Conservation (phyloP, 2,113 vertebrate species). For the Gavialis gangeticus region DNA sequence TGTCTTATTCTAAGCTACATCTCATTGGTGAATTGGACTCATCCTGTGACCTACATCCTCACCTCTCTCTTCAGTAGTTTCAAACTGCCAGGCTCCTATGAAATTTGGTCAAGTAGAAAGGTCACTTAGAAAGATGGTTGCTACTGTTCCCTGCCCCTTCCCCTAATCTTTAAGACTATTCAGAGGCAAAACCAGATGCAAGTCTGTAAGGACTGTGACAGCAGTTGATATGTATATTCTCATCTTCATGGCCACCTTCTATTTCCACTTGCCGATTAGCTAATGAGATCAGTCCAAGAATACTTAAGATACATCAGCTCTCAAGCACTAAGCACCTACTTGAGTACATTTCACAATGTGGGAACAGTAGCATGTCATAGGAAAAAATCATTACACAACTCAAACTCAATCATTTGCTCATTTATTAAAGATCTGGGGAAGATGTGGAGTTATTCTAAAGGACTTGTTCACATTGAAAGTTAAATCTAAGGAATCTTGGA, state of each 20-base stretch:
- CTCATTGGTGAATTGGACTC: not conserved
- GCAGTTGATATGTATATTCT: not conserved
- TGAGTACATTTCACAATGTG: not conserved
- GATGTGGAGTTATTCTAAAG: not conserved
- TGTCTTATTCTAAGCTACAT: conserved; percentile 27
- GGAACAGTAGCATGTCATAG: not conserved
- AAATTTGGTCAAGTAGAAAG: conserved; percentile 35
- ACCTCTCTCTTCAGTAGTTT: conserved; percentile 14
- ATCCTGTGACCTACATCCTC: not conserved
- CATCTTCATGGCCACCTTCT: not conserved
- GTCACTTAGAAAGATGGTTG: not conserved
- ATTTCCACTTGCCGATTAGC: not conserved
- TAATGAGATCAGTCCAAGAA: not conserved
- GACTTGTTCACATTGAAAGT: not conserved
- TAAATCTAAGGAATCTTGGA: not conserved
- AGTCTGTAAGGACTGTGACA: conserved; percentile 19
- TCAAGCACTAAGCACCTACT: not conserved
- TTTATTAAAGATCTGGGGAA: not conserved
- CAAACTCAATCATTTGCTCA: not conserved
- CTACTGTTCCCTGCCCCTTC: not conserved
- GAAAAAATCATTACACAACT: not conserved
- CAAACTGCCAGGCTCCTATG: conserved; percentile 12
- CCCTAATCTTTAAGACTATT: not conserved
- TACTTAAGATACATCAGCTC: not conserved
- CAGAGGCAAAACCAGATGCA: conserved; percentile 20